Evolutionary conservation across 2,888 invertebrate species (phyloP).

Genomic region (Gortyna flavago): DNA sequence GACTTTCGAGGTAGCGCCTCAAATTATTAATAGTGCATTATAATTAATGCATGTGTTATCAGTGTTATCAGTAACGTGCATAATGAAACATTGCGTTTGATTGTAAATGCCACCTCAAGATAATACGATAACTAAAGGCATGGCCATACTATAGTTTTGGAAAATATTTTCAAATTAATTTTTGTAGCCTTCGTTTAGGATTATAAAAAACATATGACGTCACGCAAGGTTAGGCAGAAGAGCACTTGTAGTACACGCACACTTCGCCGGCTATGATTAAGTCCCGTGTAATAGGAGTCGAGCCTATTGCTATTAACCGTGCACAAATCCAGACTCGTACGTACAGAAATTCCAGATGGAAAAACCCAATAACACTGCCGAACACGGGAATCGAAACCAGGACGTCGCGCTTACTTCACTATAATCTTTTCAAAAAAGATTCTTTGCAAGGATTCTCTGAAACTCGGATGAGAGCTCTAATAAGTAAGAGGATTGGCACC

Average conservation of each 20-base stretch:
- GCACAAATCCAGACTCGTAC: no score
- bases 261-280: background rate
- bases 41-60: conserved; percentile 28
- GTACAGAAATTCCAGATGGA: background rate
- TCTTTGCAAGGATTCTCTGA: background rate
- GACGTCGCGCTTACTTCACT: background rate
- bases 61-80: conserved; percentile 22
- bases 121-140: conserved; percentile 46
- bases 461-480: background rate
- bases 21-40: background rate
- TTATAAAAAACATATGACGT: no score
- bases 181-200: background rate
- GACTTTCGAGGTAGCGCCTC: no score
- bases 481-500: background rate
- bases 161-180: background rate
- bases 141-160: conserved; percentile 8
- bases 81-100: conserved; percentile 40
- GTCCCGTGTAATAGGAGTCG: background rate
- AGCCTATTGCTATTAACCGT: background rate
- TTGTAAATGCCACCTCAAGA: conserved; percentile 33
- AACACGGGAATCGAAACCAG: background rate
- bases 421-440: background rate
- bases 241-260: background rate
- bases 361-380: background rate
- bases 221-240: background rate